These are phyloP conservation scores for Peromyscus leucopus DNA, from an alignment of 2,113 vertebrate species.

Conservation along the genomic window DNA sequence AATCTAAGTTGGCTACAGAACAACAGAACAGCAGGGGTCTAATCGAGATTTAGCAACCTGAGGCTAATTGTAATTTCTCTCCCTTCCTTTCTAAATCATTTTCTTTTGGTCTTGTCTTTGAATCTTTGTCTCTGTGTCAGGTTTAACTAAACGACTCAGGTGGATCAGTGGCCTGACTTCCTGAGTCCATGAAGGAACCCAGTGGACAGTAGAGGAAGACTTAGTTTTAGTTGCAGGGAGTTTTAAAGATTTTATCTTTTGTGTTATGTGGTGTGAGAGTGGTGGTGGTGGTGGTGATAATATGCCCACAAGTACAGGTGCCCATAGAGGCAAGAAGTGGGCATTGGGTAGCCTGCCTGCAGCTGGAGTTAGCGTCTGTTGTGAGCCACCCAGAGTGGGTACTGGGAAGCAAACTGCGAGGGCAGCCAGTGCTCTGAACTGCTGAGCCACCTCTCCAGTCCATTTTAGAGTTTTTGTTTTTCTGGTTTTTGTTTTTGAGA, in stretches of 20 bases:
- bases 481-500: neutral
- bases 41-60: constrained; percentile 77
- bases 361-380: too few relatives aligned
- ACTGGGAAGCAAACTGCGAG: neutral
- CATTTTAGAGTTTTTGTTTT: neutral
- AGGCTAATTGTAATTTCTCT: constrained; percentile 60
- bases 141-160: neutral
- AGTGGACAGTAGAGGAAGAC: neutral
- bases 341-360: neutral
- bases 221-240: neutral
- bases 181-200: neutral
- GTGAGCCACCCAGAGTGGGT: neutral
- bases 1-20: constrained; percentile 77
- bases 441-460: neutral
- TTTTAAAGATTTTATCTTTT: neutral
- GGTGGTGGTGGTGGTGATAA: fast-evolving
- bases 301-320: neutral
- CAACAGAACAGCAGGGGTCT: constrained; percentile 63
- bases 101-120: constrained; percentile 51
- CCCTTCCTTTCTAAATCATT: constrained; percentile 70
- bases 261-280: neutral
- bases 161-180: neutral
- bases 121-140: constrained; percentile 37
- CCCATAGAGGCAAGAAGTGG: neutral
- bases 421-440: neutral